Evolutionary conservation across 1,140 invertebrate genomes (phyloP).

Genomic region (Anoplophora glabripennis): DNA sequence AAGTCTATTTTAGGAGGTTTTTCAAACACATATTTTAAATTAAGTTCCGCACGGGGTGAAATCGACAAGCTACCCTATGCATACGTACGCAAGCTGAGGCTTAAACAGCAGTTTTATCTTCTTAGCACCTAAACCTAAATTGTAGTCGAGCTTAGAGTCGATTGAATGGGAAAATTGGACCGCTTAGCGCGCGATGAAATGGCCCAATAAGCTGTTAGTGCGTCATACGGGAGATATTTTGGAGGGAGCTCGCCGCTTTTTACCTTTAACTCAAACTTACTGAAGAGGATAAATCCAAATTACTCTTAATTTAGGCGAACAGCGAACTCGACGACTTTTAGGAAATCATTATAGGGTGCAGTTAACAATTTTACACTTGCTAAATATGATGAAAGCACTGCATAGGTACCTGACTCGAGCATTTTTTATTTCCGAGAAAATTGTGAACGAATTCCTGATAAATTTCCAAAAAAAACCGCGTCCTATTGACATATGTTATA

Average conservation of each 20-base stretch:
- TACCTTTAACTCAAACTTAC: constrained; percentile 1
- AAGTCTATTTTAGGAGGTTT: no score
- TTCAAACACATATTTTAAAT: constrained; percentile 21
- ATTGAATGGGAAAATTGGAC: constrained; percentile 38
- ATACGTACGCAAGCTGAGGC: constrained; percentile 23
- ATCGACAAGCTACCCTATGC: constrained; percentile 12
- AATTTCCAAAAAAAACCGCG: no score
- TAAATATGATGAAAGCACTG: no score
- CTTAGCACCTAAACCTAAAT: constrained; percentile 35
- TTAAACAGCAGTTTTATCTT: constrained; percentile 30
- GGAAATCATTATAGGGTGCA: background rate
- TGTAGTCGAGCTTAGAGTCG: constrained; percentile 30
- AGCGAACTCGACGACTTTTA: background rate
- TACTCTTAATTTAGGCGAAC: no score
- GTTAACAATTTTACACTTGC: no score
- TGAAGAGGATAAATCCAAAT: constrained; percentile 3
- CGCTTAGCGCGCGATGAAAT: constrained; percentile 28
- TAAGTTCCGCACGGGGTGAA: constrained; percentile 9
- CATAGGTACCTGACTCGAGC: no score
- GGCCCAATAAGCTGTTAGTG: constrained; percentile 32
- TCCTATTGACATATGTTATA: no score
- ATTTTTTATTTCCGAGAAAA: no score
- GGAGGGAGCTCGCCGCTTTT: background rate
- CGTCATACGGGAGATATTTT: constrained; percentile 24
- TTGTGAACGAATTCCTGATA: no score